phyloP scores from a whole-genome alignment of 2,888 invertebrate genomes.

The Drosophila prolongata region DNA sequence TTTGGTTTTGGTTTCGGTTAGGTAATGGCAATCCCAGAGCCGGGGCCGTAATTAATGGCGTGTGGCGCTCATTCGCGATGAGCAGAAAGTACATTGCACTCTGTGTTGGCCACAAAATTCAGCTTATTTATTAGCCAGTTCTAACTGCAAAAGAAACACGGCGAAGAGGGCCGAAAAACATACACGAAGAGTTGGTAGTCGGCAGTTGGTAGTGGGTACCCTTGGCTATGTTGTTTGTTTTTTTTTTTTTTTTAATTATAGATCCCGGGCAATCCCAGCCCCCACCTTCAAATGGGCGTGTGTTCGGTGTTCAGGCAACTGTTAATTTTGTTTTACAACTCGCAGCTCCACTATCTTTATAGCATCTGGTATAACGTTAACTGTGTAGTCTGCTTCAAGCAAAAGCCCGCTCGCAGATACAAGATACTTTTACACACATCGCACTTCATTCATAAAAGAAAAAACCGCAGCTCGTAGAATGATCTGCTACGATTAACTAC shows the following conservation, averaged over 20 bases:
- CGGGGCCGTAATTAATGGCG: constrained; percentile 75
- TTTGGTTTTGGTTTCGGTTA: constrained; percentile 30
- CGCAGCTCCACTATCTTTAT: constrained; percentile 38
- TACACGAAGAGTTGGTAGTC: constrained; percentile 9
- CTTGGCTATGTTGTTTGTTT: neutral
- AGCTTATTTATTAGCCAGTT: constrained; percentile 54
- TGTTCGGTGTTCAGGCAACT: constrained; percentile 70
- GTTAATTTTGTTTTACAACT: constrained; percentile 78
- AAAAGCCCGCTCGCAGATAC: constrained; percentile 29
- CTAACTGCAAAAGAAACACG: constrained; percentile 63
- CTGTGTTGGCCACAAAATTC: constrained; percentile 44
- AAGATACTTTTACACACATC: constrained; percentile 34
- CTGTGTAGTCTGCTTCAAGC: constrained; percentile 67
- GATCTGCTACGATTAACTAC: constrained; percentile 38
- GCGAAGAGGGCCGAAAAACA: constrained; percentile 21
- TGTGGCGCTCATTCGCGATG: constrained; percentile 70
- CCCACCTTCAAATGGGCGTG: constrained; percentile 29
- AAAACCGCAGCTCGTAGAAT: constrained; percentile 7
- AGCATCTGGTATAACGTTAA: constrained; percentile 66
- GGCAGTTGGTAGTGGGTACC: constrained; percentile 31
- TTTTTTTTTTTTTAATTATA: constrained; percentile 66
- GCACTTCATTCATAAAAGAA: constrained; percentile 64
- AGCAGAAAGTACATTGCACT: constrained; percentile 72
- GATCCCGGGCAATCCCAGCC: constrained; percentile 23
- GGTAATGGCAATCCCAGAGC: constrained; percentile 34